Evolutionary conservation across 2,888 invertebrate species (phyloP).

Genomic region (Serripes groenlandicus): DNA sequence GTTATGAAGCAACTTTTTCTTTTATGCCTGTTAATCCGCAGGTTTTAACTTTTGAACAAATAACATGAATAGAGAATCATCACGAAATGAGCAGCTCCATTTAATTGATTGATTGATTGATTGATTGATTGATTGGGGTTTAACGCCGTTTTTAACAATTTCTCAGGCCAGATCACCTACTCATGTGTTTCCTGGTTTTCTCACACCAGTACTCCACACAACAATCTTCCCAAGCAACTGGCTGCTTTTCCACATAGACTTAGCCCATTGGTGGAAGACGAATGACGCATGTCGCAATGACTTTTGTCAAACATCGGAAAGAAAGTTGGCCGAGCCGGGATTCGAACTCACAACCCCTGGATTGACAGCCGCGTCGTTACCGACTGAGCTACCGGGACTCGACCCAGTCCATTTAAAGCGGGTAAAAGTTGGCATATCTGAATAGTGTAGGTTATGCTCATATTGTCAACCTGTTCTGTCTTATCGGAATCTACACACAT

Average conservation of each 20-base stretch:
- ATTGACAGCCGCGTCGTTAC: background rate
- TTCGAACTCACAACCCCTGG: background rate
- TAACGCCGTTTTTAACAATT: background rate
- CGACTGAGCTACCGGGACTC: too few species aligned
- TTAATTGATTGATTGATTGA: too few species aligned
- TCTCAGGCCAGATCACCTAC: background rate
- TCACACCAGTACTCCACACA: background rate
- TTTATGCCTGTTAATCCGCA: too few species aligned
- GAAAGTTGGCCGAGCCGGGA: background rate
- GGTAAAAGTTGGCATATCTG: too few species aligned
- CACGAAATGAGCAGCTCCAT: too few species aligned
- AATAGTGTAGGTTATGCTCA: too few species aligned
- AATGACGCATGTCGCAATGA: background rate
- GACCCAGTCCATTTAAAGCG: too few species aligned
- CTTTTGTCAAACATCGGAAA: background rate
- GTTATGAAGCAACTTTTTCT: too few species aligned
- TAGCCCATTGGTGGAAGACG: background rate
- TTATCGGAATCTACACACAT: too few species aligned
- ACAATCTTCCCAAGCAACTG: background rate
- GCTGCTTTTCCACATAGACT: background rate
- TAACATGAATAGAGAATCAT: too few species aligned
- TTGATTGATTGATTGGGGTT: background rate
- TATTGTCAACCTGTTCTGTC: too few species aligned
- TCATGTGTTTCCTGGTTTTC: background rate
- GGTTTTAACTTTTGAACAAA: too few species aligned